These are phyloP conservation scores for Odontophorus gujanensis DNA, from an alignment of 2,113 vertebrate species.

Conservation along the genomic window DNA sequence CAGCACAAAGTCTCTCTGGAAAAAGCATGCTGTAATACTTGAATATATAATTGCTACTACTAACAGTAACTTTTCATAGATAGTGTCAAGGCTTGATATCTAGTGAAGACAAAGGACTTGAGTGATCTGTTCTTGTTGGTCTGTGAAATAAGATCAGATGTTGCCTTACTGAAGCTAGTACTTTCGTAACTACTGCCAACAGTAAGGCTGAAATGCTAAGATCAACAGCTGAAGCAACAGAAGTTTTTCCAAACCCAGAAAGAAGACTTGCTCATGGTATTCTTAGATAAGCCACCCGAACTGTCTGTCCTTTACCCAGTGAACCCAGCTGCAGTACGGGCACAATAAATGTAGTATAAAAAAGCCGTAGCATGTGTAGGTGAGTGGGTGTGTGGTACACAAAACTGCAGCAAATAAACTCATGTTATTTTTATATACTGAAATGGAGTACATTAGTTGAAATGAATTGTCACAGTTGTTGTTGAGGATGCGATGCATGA, in stretches of 20 bases:
- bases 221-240: not conserved
- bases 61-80: not conserved
- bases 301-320: not conserved
- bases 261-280: not conserved
- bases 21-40: not conserved
- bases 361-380: not conserved
- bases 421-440: not conserved
- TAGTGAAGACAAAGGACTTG: not conserved
- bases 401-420: not conserved
- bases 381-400: not conserved
- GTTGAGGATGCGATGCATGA: slow-evolving; percentile 25
- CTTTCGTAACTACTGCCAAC: not conserved
- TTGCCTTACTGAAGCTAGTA: not conserved
- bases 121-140: not conserved
- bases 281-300: not conserved
- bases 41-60: not conserved
- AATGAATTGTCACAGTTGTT: not conserved
- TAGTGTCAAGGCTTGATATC: not conserved
- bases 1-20: not conserved
- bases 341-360: not conserved
- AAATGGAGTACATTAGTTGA: not conserved
- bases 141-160: not conserved
- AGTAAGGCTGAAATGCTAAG: not conserved
- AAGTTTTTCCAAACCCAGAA: not conserved
- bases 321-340: not conserved